Evolutionary conservation across 2,113 vertebrate species (phyloP).

Genomic region (Tamias sibiricus): DNA sequence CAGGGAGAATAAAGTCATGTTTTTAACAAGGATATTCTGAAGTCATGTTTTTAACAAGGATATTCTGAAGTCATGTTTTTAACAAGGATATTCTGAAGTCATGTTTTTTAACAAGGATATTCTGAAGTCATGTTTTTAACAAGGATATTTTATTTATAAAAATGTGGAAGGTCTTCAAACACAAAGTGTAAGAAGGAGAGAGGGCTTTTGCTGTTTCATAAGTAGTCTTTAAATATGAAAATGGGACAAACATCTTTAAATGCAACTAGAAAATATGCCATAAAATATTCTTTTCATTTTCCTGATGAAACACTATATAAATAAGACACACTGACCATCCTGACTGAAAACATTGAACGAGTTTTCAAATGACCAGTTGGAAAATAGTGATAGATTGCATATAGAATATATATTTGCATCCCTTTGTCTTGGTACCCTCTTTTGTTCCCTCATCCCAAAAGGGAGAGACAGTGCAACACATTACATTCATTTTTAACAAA

Average conservation of each 20-base stretch:
- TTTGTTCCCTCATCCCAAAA: neutral
- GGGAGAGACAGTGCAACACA: neutral
- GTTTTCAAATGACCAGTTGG: constrained; percentile 43
- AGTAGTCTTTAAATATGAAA: constrained; percentile 60
- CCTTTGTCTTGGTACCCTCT: constrained; percentile 14
- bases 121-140: no score
- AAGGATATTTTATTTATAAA: constrained; percentile 44
- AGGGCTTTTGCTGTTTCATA: constrained; percentile 24
- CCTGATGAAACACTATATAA: constrained; percentile 38
- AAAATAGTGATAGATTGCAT: constrained; percentile 25
- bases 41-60: neutral
- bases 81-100: neutral
- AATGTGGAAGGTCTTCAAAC: constrained; percentile 40
- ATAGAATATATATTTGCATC: neutral
- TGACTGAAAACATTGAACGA: constrained; percentile 45
- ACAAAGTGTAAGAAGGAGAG: neutral
- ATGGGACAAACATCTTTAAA: constrained; percentile 53
- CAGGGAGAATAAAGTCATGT: neutral
- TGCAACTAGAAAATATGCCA: constrained; percentile 39
- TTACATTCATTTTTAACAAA: constrained; percentile 31
- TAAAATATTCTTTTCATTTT: constrained; percentile 18
- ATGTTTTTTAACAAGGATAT: neutral
- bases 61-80: constrained; percentile 2
- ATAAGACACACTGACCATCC: constrained; percentile 38
- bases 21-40: neutral